phyloP scores from a whole-genome alignment of 2,113 vertebrate species.

The Peucedramus taeniatus region DNA sequence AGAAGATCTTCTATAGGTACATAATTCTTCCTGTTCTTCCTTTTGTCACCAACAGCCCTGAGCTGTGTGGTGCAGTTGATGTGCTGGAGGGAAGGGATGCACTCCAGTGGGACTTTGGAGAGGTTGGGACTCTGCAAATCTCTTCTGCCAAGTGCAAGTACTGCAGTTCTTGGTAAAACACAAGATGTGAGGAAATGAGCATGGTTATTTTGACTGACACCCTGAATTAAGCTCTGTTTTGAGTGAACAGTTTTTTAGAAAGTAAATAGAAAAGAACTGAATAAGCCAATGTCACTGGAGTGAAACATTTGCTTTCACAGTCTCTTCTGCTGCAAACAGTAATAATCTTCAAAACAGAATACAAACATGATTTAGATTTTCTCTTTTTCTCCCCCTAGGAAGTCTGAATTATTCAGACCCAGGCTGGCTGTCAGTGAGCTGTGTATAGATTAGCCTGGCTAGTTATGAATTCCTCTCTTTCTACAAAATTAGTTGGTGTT shows the following conservation, averaged over 20 bases:
- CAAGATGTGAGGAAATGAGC: not conserved
- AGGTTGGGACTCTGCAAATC: not conserved
- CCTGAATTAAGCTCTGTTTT: not conserved
- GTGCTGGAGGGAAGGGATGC: not conserved
- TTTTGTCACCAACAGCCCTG: rapidly evolving
- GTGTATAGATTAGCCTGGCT: not conserved
- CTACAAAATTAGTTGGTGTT: not conserved
- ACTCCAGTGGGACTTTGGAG: not conserved
- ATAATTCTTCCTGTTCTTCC: not conserved
- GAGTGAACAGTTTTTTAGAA: not conserved
- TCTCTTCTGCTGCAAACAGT: not conserved
- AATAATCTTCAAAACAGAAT: not conserved
- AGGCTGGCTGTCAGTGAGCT: not conserved
- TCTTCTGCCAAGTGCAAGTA: not conserved
- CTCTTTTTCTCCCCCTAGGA: not conserved
- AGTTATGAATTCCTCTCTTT: not conserved
- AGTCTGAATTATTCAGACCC: not conserved
- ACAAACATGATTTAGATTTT: not conserved
- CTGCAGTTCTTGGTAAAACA: not conserved
- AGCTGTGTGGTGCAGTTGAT: not conserved
- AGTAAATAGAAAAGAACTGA: not conserved
- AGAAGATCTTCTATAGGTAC: not conserved
- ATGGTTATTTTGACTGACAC: not conserved
- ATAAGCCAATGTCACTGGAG: not conserved
- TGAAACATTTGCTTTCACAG: not conserved